Evolutionary conservation across 1,140 invertebrate genomes (phyloP).

Genomic region (Probaryconus sp.): DNA sequence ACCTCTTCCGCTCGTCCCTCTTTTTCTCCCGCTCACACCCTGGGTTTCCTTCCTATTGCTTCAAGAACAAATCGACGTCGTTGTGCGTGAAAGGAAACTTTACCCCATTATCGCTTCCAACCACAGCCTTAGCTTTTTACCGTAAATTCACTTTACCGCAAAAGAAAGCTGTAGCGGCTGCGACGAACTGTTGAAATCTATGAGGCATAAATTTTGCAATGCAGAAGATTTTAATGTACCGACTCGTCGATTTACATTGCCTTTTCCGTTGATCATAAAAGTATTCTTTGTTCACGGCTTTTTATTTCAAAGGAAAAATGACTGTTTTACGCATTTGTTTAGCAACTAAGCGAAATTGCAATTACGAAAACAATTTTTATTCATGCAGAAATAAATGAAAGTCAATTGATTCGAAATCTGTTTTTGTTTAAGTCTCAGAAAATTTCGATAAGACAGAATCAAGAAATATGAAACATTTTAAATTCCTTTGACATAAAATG

Average conservation of each 20-base stretch:
- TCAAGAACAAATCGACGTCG: slow-evolving; percentile 62
- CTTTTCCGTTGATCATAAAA: not conserved
- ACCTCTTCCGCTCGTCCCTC: slow-evolving; percentile 8
- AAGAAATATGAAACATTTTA: too few species aligned
- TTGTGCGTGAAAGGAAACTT: slow-evolving; percentile 64
- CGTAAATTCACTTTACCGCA: slow-evolving; percentile 61
- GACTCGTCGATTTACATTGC: slow-evolving; percentile 34
- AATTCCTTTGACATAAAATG: too few species aligned
- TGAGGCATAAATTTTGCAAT: slow-evolving; percentile 56
- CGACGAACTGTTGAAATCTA: slow-evolving; percentile 56
- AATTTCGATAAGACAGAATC: too few species aligned
- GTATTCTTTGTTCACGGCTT: not conserved
- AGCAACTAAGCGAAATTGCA: too few species aligned
- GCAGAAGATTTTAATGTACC: slow-evolving; percentile 49
- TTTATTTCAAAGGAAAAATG: too few species aligned
- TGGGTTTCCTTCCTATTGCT: slow-evolving; percentile 39
- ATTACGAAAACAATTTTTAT: too few species aligned
- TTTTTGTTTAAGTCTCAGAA: too few species aligned
- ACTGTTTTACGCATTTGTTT: not conserved
- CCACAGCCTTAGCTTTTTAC: slow-evolving; percentile 60
- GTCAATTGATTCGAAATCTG: too few species aligned
- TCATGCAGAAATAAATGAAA: too few species aligned
- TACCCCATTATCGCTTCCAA: slow-evolving; percentile 61
- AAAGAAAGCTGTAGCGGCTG: slow-evolving; percentile 55
- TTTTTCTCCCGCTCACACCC: slow-evolving; percentile 39